Evolutionary conservation across 37 sponge, comb jelly and placozoan species (phyloP), one percentile per base, ranked within the genome.

Genomic region (Ephydatia muelleri): DNA sequence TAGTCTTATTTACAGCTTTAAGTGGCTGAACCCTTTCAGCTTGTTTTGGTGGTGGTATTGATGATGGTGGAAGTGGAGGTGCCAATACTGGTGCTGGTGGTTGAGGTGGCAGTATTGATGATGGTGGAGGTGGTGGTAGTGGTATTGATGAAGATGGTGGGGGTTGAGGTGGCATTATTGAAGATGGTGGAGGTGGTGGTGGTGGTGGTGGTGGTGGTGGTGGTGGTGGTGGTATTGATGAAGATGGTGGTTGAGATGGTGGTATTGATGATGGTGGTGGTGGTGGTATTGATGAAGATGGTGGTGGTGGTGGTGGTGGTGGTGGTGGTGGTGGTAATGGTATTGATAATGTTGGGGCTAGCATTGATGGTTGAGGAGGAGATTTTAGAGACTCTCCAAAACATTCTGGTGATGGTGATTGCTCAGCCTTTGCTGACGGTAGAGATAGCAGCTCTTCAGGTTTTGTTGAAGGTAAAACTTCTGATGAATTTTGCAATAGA

Each of bases 61-160:
- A 5, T 82, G 40, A 5, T 33, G 73, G 49, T 40, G 68, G 72
- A 38, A 77, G 78, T 13, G 88, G 70, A 19, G 77, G 48, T 22
- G 71, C 70, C 14, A 8, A n/a, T 67, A 31, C 32, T 2, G 77
- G n/a, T 26, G 25, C n/a, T 67, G 82, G 78, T 13, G 88, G 83
- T 30, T 49, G 70, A 19, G 77, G 48, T 22, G 71, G 77, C 14
- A 8, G 31, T 67, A 31, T 31, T 2, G 77, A 31, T 26, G 25
- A 34, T 29, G 79, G 72, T 30, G 82, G 73, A 16, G 80, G 77
- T 22, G 80, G 84, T 33, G 80, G 67, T 31, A 64, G 14, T 4
- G 69, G 40, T 49, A 40, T 22, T 23, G 75, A 75, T 43, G 91
- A 86, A n/a, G 86, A 81, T 23, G 83, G 82, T n/a, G 82, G 88